phyloP scores from a whole-genome alignment of 1,140 invertebrate genomes.

The Mamestra configurata region DNA sequence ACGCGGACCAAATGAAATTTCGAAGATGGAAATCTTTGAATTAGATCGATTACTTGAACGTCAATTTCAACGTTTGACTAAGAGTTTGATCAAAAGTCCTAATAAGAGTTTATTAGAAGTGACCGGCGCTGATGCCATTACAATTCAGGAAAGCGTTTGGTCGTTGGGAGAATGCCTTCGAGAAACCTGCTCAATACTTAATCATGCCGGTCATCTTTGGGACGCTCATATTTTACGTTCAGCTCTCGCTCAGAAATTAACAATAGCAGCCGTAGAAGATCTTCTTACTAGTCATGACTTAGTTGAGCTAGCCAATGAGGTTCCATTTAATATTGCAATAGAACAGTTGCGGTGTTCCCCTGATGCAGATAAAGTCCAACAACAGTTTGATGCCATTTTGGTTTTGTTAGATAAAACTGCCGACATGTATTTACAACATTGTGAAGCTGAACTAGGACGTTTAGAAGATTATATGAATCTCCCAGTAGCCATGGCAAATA shows the following conservation, averaged over 20 bases:
- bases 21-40: conserved; percentile 44
- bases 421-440: conserved; percentile 69
- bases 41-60: conserved; percentile 64
- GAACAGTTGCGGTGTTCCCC: conserved; percentile 69
- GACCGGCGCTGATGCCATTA: conserved; percentile 54
- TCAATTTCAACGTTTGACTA: conserved; percentile 49
- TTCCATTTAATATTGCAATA: conserved; percentile 70
- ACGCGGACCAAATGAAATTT: conserved; percentile 7
- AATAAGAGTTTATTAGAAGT: conserved; percentile 55
- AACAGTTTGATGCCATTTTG: conserved; percentile 61
- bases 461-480: conserved; percentile 74
- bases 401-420: conserved; percentile 61
- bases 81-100: conserved; percentile 24
- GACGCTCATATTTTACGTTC: conserved; percentile 73
- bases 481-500: conserved; percentile 59
- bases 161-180: conserved; percentile 67
- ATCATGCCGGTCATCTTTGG: conserved; percentile 71
- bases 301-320: conserved; percentile 73
- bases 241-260: conserved; percentile 73
- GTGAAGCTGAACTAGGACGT: conserved; percentile 66
- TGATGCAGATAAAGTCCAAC: conserved; percentile 72
- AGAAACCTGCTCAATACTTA: conserved; percentile 71
- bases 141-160: conserved; percentile 70
- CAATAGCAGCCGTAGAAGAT: conserved; percentile 74
- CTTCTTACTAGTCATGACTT: conserved; percentile 71